Evolutionary conservation across 2,113 vertebrate genomes (phyloP), one percentile per base, ranked within the genome.

Genomic region (Caretta caretta): DNA sequence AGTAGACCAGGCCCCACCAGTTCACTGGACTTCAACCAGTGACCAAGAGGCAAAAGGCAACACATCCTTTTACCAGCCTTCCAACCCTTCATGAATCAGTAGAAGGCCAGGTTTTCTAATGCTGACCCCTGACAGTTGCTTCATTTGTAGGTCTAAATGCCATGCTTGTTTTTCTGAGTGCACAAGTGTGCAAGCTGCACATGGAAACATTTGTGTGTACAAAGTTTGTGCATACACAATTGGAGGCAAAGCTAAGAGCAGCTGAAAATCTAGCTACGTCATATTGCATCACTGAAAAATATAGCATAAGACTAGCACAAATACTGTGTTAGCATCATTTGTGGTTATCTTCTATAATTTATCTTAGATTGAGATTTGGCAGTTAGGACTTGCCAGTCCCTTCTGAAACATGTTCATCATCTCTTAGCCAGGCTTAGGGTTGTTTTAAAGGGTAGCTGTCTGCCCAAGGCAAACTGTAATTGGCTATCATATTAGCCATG

Each of bases 381-480:
- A 76, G 72, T 7, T 46, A 46, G 35, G 62, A 69, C 14, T n/a
- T 69, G 62, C 17, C 31, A 16, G 22, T 25, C 38, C 88, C 38
- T 53, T 82, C 20, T 38, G 38, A 89, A 96, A 29, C 0, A 0
- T 16, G 29, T 31, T 89, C 75, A 80, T 89, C 35, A n/a, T 94
- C 42, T 95, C 35, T 57, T 92, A 27, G 72, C 57, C 57, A 65
- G 48, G 50, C 59, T 86, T 88, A n/a, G 51, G 84, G 57, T 92
- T 93, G 87, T 72, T 95, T 91, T 87, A 86, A 91, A 94, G 94
- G 10, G 0, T n/a, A 89, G 88, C 86, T 48, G 35, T 91, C 86
- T 96, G 75, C 92, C 6, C 10, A 91, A 93, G 86, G 89, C 83
- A 88, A 88, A 91, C 62, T 10, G 94, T 90, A 94, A 78, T 50